These are phyloP conservation scores for Cettia cetti DNA, from an alignment of 2,113 vertebrate genomes.

Conservation along the genomic window DNA sequence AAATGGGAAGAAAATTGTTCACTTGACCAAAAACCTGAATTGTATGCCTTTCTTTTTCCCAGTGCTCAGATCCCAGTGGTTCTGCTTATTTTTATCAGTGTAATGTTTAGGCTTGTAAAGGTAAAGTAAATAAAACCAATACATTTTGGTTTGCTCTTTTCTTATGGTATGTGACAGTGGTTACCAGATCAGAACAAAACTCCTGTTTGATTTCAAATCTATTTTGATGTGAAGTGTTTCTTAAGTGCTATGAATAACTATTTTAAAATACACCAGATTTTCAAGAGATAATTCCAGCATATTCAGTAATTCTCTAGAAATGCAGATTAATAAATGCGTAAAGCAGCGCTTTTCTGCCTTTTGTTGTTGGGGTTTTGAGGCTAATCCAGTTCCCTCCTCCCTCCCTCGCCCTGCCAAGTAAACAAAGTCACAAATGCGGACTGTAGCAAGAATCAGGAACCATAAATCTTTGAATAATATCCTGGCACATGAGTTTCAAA, in stretches of 20 bases:
- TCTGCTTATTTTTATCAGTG: not conserved
- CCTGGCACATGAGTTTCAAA: not conserved
- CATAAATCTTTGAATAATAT: not conserved
- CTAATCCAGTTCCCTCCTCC: constrained; percentile 18
- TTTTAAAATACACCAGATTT: not conserved
- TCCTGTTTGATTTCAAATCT: not conserved
- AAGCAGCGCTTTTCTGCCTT: constrained; percentile 13
- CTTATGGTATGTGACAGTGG: not conserved
- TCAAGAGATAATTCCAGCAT: not conserved
- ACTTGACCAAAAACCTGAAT: not conserved
- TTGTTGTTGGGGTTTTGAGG: not conserved
- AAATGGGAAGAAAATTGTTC: not conserved
- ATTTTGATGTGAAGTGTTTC: not conserved
- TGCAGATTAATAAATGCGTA: not conserved
- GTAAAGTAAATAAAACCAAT: not conserved
- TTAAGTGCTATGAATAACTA: not conserved
- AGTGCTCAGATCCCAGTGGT: not conserved
- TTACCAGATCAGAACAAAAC: not conserved
- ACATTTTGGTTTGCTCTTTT: not conserved
- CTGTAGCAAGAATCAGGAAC: not conserved
- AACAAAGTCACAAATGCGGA: not conserved
- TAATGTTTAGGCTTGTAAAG: not conserved
- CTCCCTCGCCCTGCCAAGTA: not conserved
- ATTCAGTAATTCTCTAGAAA: constrained; percentile 15
- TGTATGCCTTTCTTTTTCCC: not conserved